A percentile compares a stretch with the other conserved stretches of the same genome.
Evolutionary conservation across 2,113 vertebrate species (phyloP).

Genomic region (Chiloscyllium plagiosum): DNA sequence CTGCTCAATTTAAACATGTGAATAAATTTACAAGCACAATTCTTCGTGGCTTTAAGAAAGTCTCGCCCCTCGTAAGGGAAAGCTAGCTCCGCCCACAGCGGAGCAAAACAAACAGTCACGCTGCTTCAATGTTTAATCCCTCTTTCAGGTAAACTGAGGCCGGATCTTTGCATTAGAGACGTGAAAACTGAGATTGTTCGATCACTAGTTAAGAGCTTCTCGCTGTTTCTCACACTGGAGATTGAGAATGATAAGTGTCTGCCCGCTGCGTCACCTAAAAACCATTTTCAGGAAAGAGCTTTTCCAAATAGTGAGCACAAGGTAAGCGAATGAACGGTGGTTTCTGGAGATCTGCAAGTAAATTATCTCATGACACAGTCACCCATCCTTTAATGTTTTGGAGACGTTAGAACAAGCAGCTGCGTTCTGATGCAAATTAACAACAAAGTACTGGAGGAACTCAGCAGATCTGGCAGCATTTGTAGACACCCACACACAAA

Average conservation of each 20-base stretch:
- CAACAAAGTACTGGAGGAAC: no score
- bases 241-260: neutral
- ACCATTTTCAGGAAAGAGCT: neutral
- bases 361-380: neutral
- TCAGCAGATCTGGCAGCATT: no score
- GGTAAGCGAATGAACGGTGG: neutral
- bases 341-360: no score
- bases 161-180: neutral
- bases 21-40: neutral
- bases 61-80: neutral
- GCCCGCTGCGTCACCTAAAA: neutral
- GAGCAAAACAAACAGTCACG: conserved; percentile 19
- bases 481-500: no score
- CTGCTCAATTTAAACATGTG: neutral
- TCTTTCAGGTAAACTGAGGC: neutral
- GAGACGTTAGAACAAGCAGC: neutral
- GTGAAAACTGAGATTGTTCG: neutral
- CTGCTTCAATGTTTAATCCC: neutral
- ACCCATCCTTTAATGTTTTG: neutral
- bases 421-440: no score
- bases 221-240: neutral
- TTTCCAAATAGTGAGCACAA: neutral
- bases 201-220: neutral
- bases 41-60: neutral
- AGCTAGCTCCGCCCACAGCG: neutral